phyloP scores from a whole-genome alignment of 1,140 invertebrate genomes.

The Sinonovacula constricta region DNA sequence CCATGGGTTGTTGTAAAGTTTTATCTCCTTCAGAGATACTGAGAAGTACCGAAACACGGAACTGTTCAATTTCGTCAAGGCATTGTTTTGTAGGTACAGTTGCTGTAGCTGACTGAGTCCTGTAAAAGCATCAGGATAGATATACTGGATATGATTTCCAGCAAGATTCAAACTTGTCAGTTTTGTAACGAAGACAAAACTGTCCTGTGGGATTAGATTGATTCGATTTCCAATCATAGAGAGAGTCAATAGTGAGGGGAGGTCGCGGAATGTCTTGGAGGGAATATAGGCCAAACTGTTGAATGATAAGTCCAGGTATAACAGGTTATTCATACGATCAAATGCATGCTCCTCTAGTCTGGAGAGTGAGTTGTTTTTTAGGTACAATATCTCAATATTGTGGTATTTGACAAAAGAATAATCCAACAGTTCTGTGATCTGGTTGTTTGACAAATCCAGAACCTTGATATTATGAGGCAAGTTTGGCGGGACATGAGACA shows the following conservation, averaged over 20 bases:
- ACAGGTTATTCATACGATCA: constrained; percentile 56
- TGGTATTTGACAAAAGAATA: constrained; percentile 63
- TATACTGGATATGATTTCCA: constrained; percentile 61
- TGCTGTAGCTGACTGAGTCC: constrained; percentile 58
- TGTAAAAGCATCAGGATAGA: constrained; percentile 60
- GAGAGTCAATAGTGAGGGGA: constrained; percentile 55
- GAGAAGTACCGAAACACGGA: constrained; percentile 54
- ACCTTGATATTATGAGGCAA: constrained; percentile 62
- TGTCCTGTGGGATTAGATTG: constrained; percentile 51
- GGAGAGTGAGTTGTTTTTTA: constrained; percentile 67
- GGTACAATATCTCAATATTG: constrained; percentile 61
- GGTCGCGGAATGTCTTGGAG: constrained; percentile 54
- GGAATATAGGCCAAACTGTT: constrained; percentile 65
- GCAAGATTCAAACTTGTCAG: constrained; percentile 65
- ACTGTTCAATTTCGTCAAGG: constrained; percentile 51
- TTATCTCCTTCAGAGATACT: constrained; percentile 49
- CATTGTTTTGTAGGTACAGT: constrained; percentile 68
- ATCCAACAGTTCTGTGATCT: constrained; percentile 54
- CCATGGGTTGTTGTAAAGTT: constrained; percentile 73
- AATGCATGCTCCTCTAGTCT: constrained; percentile 63
- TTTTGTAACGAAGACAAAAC: constrained; percentile 58
- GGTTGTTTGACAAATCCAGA: constrained; percentile 68
- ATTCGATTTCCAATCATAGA: constrained; percentile 68
- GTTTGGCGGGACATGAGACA: constrained; percentile 61
- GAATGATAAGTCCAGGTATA: constrained; percentile 68